phyloP scores from a whole-genome alignment of 2,888 invertebrate species.

The Sepiola atlantica region DNA sequence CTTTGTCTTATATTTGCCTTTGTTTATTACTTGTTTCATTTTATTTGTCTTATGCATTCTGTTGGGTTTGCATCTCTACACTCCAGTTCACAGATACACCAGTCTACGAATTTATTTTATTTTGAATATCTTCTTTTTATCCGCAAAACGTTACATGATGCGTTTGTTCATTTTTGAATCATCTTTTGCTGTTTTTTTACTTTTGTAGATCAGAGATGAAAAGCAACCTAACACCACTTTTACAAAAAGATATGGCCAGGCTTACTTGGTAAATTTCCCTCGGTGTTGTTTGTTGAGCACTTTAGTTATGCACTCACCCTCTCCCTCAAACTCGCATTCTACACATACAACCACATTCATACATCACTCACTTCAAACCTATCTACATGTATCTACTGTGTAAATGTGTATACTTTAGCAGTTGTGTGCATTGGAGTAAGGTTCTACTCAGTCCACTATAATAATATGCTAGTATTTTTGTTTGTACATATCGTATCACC shows the following conservation, averaged over 20 bases:
- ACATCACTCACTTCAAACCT: background rate
- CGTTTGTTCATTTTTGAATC: conserved; percentile 25
- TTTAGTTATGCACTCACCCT: background rate
- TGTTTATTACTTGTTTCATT: too few species aligned
- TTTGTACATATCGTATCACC: too few species aligned
- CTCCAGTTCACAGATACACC: too few species aligned
- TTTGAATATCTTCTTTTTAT: background rate
- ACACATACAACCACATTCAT: background rate
- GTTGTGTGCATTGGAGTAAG: too few species aligned
- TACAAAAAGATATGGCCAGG: conserved; percentile 45
- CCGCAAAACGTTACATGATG: background rate
- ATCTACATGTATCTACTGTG: background rate
- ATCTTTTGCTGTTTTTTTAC: background rate
- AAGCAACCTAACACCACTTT: conserved; percentile 40
- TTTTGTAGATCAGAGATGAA: conserved; percentile 43
- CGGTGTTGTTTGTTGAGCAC: conserved; percentile 36
- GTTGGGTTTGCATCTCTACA: background rate
- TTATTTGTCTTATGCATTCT: background rate
- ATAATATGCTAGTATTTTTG: too few species aligned
- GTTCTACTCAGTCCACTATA: too few species aligned
- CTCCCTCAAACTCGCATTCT: background rate
- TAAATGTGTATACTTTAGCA: background rate
- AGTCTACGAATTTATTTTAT: background rate
- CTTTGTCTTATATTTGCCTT: too few species aligned
- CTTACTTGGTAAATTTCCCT: conserved; percentile 37